These are phyloP conservation scores for Cebidichthys violaceus DNA, from an alignment of 2,113 vertebrate genomes.

Conservation along the genomic window DNA sequence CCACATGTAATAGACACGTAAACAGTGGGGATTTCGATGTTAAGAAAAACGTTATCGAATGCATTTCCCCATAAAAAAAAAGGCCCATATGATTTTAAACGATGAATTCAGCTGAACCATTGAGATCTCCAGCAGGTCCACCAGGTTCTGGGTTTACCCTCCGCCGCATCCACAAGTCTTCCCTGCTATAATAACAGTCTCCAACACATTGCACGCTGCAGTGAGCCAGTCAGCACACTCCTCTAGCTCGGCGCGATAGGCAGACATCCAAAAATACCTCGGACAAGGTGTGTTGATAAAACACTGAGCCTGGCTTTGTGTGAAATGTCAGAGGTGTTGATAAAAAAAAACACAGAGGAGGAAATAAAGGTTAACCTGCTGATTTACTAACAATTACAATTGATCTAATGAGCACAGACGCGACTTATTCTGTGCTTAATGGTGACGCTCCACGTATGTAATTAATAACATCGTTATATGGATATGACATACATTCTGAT, in stretches of 20 bases:
- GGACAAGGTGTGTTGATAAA: slow-evolving; percentile 65
- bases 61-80: neutral
- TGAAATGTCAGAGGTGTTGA: slow-evolving; percentile 65
- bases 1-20: neutral
- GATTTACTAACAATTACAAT: slow-evolving; percentile 9
- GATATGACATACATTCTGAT: neutral
- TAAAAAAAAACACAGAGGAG: slow-evolving; percentile 43
- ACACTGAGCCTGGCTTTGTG: slow-evolving; percentile 50
- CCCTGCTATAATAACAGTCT: slow-evolving; percentile 14
- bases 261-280: slow-evolving; percentile 42
- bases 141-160: neutral
- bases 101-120: neutral
- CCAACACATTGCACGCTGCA: slow-evolving; percentile 1
- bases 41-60: neutral
- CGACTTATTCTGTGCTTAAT: neutral
- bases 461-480: neutral
- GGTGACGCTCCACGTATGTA: too few relatives aligned
- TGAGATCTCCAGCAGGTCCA: neutral
- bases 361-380: slow-evolving; percentile 49
- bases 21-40: too few relatives aligned
- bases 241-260: slow-evolving; percentile 34
- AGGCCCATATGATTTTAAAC: neutral
- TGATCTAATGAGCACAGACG: neutral
- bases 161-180: neutral
- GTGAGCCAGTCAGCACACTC: neutral